Evolutionary conservation across 2,113 vertebrate species (phyloP).

Genomic region (Onychorhynchus coronatus): DNA sequence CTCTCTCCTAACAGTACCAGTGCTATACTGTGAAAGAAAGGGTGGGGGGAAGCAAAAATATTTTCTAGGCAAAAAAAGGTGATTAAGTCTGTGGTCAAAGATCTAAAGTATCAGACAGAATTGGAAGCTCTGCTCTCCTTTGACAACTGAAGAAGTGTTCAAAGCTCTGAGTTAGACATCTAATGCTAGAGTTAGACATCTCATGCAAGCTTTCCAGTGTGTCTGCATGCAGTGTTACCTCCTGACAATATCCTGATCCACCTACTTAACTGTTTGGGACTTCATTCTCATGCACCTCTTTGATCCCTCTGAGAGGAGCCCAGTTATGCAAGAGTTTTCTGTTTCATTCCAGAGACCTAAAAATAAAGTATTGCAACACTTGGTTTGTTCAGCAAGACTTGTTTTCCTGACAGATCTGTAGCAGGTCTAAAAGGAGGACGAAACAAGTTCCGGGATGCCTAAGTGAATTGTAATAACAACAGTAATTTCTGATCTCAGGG

Average conservation of each 20-base stretch:
- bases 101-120: not conserved
- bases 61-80: not conserved
- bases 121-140: not conserved
- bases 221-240: not conserved
- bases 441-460: not conserved
- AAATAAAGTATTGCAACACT: constrained; percentile 65
- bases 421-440: not conserved
- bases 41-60: not conserved
- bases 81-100: not conserved
- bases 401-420: not conserved
- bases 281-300: not conserved
- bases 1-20: not conserved
- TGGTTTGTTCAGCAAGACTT: not conserved
- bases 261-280: not conserved
- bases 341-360: constrained; percentile 48
- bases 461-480: not conserved
- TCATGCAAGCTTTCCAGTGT: not conserved
- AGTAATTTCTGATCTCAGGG: not conserved
- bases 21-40: not conserved
- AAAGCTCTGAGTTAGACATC: not conserved
- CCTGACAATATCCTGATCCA: not conserved
- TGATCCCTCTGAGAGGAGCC: not conserved
- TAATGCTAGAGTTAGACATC: not conserved
- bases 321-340: constrained; percentile 12
- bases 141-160: not conserved